Evolutionary conservation across 2,113 vertebrate genomes (phyloP).

Genomic region (Martes martes): DNA sequence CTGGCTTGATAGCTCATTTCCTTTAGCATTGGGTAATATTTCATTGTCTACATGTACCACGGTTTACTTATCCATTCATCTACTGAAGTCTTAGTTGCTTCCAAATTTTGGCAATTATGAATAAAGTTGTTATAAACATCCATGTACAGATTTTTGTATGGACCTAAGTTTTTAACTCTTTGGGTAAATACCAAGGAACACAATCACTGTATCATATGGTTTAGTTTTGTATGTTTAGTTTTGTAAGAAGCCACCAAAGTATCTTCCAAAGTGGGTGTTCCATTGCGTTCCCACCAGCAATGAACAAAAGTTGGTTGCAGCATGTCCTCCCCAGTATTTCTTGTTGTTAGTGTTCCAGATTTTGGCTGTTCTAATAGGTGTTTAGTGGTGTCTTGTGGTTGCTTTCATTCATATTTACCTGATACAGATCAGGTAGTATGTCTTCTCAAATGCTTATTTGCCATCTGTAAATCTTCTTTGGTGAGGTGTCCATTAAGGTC

Average conservation of each 20-base stretch:
- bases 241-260: background rate
- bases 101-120: background rate
- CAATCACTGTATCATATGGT: background rate
- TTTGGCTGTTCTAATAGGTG: background rate
- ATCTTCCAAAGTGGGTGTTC: background rate
- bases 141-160: background rate
- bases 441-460: background rate
- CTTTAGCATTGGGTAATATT: background rate
- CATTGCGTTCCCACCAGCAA: background rate
- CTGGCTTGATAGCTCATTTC: background rate
- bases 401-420: background rate
- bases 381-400: background rate
- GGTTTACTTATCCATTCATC: background rate
- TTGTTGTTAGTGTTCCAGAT: background rate
- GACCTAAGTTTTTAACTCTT: background rate
- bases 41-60: background rate
- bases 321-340: background rate
- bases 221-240: background rate
- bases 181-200: background rate
- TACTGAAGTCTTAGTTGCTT: background rate
- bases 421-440: background rate
- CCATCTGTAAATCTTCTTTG: background rate
- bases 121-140: background rate
- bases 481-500: background rate
- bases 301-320: no score